phyloP scores from a whole-genome alignment of 2,797 vertebrate species.

The Sus cebifrons region DNA sequence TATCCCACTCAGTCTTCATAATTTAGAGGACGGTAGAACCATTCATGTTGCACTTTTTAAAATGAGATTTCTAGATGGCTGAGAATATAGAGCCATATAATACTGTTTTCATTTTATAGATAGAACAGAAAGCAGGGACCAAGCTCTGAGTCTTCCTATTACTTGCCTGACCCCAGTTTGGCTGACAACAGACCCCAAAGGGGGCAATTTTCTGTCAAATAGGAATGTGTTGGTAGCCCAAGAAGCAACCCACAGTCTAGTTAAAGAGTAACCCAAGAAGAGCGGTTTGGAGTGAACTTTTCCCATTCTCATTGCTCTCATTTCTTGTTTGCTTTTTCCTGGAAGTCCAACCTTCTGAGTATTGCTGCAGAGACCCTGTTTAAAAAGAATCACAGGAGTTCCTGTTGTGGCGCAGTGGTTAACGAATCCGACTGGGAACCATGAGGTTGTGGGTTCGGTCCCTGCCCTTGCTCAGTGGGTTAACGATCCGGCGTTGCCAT shows the following conservation, averaged over 20 bases:
- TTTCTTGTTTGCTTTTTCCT: slow-evolving; percentile 73
- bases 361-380: slow-evolving; percentile 59
- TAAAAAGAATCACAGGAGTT: slow-evolving; percentile 36
- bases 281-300: slow-evolving; percentile 47
- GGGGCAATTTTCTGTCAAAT: background rate
- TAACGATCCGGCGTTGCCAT: too few species aligned
- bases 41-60: background rate
- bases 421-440: too few species aligned
- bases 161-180: background rate
- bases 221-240: slow-evolving; percentile 12
- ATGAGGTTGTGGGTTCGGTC: too few species aligned
- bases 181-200: slow-evolving; percentile 20
- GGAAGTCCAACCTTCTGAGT: slow-evolving; percentile 69
- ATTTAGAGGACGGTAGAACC: background rate
- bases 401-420: too few species aligned
- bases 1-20: background rate
- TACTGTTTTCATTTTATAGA: background rate
- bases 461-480: too few species aligned
- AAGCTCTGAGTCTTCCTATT: background rate
- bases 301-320: slow-evolving; percentile 53
- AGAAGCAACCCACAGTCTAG: slow-evolving; percentile 34
- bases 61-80: background rate
- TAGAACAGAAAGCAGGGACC: background rate
- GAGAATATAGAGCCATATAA: background rate
- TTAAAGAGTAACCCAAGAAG: slow-evolving; percentile 59